Conservation (phyloP, 64 coral and sea anemone genomes). For the Stichodactyla mertensii region DNA sequence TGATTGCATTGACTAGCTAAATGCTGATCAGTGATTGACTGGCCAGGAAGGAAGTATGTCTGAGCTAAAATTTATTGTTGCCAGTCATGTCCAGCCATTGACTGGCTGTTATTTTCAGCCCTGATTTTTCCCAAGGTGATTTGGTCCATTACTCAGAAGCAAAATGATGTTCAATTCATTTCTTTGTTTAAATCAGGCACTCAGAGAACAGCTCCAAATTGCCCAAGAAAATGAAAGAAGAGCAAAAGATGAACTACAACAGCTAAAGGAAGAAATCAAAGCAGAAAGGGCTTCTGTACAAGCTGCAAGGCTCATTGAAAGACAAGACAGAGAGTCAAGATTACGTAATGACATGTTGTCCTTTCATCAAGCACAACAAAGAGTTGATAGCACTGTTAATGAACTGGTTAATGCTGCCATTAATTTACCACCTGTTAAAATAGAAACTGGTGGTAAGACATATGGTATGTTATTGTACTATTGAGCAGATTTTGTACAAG, state of each 20-base stretch:
- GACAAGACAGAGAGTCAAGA: constrained; percentile 43
- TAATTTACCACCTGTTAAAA: constrained; percentile 50
- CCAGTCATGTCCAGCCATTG: no score
- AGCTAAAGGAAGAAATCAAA: constrained; percentile 69
- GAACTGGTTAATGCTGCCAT: constrained; percentile 23
- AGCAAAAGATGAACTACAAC: constrained; percentile 60
- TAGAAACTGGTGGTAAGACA: constrained; percentile 56
- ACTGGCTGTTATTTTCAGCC: no score
- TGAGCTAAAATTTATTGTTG: no score
- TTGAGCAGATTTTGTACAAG: not conserved
- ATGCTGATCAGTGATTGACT: no score
- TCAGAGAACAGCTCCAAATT: constrained; percentile 50
- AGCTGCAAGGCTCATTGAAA: constrained; percentile 65
- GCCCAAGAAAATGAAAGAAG: constrained; percentile 64
- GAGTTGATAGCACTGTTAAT: constrained; percentile 38
- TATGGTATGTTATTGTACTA: constrained; percentile 36
- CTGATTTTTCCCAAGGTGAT: no score
- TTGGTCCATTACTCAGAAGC: no score
- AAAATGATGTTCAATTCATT: not conserved
- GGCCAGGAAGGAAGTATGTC: no score
- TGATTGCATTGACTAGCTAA: no score
- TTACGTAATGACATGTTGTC: constrained; percentile 51
- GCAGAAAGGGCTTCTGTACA: constrained; percentile 69
- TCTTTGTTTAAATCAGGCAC: constrained; percentile 11
- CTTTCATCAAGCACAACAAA: constrained; percentile 56